Percentiles rank a stretch among this genome's conserved stretches.
These are phyloP conservation scores for Endomychus coccineus DNA, from an alignment of 2,888 invertebrate genomes.

Conservation along the genomic window DNA sequence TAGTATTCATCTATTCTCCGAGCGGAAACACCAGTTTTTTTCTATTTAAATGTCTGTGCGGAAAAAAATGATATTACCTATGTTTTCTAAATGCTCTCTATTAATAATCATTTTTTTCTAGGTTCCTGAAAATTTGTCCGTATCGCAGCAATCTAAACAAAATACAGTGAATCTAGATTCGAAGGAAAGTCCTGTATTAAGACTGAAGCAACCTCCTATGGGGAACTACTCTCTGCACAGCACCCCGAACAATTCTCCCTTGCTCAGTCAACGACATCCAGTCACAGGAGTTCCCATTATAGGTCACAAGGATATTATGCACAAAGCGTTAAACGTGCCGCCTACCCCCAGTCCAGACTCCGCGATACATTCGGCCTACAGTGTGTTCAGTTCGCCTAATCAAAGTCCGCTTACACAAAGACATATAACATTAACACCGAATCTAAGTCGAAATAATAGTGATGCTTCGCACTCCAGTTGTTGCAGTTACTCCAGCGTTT, in stretches of 20 bases:
- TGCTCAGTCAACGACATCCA: constrained; percentile 53
- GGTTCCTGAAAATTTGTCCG: constrained; percentile 39
- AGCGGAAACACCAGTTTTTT: too few species aligned
- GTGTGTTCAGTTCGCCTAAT: constrained; percentile 75
- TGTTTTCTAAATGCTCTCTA: not conserved
- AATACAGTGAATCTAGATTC: constrained; percentile 28
- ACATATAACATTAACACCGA: constrained; percentile 73
- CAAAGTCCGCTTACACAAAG: constrained; percentile 80
- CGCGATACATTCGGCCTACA: constrained; percentile 82
- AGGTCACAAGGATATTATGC: constrained; percentile 43
- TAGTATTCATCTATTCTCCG: too few species aligned
- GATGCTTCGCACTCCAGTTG: constrained; percentile 87
- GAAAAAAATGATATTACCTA: too few species aligned
- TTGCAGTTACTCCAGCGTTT: constrained; percentile 71
- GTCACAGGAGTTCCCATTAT: constrained; percentile 36
- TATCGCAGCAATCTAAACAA: constrained; percentile 32
- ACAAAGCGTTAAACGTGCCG: constrained; percentile 54
- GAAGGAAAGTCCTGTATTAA: constrained; percentile 47
- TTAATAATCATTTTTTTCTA: constrained; percentile 20
- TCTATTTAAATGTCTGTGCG: too few species aligned
- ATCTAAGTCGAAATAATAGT: constrained; percentile 81
- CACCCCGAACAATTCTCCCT: constrained; percentile 60
- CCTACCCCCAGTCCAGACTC: constrained; percentile 83
- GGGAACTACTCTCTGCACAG: constrained; percentile 58
- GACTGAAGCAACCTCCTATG: constrained; percentile 46